These are phyloP conservation scores for Trichoplusia ni DNA, from an alignment of 1,140 invertebrate species.

Conservation along the genomic window DNA sequence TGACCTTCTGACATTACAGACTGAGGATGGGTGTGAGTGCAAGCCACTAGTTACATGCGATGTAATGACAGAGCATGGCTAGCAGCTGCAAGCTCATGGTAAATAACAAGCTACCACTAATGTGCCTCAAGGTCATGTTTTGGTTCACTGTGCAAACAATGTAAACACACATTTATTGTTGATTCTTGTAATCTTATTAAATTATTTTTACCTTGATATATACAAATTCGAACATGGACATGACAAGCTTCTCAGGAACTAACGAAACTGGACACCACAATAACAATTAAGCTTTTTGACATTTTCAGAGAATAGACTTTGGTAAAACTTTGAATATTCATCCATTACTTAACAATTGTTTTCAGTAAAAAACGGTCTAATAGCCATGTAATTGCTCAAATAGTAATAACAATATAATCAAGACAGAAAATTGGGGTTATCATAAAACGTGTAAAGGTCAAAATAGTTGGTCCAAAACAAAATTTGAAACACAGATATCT, in stretches of 20 bases:
- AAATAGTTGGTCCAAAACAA: background rate
- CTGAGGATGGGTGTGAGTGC: background rate
- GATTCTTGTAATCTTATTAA: background rate
- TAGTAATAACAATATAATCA: background rate
- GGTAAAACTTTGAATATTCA: too few relatives aligned
- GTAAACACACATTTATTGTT: too few relatives aligned
- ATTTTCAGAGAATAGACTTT: too few relatives aligned
- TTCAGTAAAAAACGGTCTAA: too few relatives aligned
- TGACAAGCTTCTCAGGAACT: too few relatives aligned
- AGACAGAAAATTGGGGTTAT: background rate
- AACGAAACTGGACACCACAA: too few relatives aligned
- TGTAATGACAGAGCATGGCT: background rate
- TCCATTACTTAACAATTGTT: too few relatives aligned
- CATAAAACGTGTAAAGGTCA: background rate
- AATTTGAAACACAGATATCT: background rate
- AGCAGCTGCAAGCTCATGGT: background rate
- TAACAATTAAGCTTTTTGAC: too few relatives aligned
- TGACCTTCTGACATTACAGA: too few relatives aligned
- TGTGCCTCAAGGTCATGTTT: conserved; percentile 6
- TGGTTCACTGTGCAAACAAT: background rate
- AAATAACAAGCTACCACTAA: background rate
- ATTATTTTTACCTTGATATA: too few relatives aligned
- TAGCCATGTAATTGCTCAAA: background rate
- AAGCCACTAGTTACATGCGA: background rate
- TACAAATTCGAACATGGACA: too few relatives aligned